Evolutionary conservation across 2,888 invertebrate species (phyloP), one percentile per base, ranked within the genome.

Genomic region (Linhomoeus sp.): DNA sequence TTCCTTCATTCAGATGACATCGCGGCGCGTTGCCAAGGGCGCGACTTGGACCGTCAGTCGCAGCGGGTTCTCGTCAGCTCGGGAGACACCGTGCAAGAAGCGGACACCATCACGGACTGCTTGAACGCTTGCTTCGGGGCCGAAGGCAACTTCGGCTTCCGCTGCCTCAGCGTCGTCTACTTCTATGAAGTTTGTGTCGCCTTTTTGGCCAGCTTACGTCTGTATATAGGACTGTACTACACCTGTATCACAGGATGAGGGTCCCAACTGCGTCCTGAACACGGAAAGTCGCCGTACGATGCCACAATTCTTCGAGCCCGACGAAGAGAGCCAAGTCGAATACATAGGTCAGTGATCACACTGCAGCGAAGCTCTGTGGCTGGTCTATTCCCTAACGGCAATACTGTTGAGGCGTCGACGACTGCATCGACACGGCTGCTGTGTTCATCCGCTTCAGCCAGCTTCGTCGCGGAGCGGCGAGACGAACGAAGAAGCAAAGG

Each of bases 231-330:
- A 12, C 19, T 41, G n/a, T 41, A 7, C 24, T 41, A 41, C 24
- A n/a, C n/a, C n/a, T n/a, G n/a, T n/a, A n/a, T n/a, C 17, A 19
- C 41, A 45, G 48, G 45, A 45, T n/a, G 9, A 20, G 1, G 26
- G 25, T n/a, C 41, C 35, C 9, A 48, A 48, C 24, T 48, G 48
- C 37, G 23, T 48, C 2, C 23, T 48, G 19, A 45, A 48, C 36
- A 36, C 41, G 9, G 48, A 41, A n/a, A 37, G 26, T 23, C 41
- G 48, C 17, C 15, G 17, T 7, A 45, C 45, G 19, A 15, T 15
- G 23, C 45, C 48, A 2, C 20, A 40, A 2, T 9, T 39, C 25
- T 43, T 44, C 37, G 15, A 14, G 17, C 7, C 15, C 20, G 48
- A 48, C 23, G 12, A 15, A 20, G 25, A 38, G n/a, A 37, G 29